Conservation (phyloP, 2,888 invertebrate genomes). For the Petrolisthes manimaculis region DNA sequence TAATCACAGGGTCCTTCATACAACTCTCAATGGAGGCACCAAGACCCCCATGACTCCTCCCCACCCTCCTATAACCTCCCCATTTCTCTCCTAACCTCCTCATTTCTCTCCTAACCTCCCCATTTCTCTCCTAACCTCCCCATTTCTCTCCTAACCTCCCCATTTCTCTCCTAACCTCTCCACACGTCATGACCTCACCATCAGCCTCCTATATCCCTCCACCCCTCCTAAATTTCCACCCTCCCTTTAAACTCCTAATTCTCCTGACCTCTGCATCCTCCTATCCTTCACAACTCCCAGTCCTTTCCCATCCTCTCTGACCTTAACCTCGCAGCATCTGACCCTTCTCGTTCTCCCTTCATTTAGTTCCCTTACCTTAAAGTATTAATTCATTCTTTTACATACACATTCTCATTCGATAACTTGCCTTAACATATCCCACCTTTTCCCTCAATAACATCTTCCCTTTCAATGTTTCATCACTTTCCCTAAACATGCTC, state of each 20-base stretch:
- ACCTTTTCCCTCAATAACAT: constrained; percentile 1
- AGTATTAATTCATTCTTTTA: background rate
- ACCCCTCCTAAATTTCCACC: background rate
- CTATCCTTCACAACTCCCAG: background rate
- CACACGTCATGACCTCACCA: background rate
- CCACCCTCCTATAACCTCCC: background rate
- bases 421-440: background rate
- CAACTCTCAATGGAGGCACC: no score
- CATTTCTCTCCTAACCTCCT: background rate
- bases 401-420: background rate
- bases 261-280: no score
- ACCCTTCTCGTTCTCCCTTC: background rate
- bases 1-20: no score
- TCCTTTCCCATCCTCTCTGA: background rate
- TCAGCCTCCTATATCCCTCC: no score
- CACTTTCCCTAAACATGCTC: no score
- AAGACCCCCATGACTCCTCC: background rate
- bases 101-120: background rate
- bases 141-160: background rate
- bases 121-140: background rate
- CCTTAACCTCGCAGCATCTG: no score
- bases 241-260: background rate
- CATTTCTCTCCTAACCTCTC: background rate
- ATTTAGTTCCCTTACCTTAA: background rate
- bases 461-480: background rate